Base-by-base conservation (phyloP, 2,888 invertebrate genomes). In the Craniophora ligustri region DNA sequence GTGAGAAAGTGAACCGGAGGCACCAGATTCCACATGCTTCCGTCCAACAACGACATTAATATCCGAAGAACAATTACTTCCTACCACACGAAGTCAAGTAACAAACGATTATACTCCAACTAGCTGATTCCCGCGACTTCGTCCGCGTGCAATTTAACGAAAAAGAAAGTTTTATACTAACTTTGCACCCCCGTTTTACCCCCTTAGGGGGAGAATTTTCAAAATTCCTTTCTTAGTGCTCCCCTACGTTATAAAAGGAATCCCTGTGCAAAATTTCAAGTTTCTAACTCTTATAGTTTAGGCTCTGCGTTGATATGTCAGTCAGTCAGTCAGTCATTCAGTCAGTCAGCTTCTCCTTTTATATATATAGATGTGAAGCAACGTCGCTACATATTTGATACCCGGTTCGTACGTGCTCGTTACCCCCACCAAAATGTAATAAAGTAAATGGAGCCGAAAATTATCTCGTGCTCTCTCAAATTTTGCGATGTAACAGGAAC, bases 361-460 rank as follows among this genome's bases (percentile, higher is more conserved):
- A n/a, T n/a, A n/a, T n/a, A n/a, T n/a, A n/a, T n/a, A n/a, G n/a
- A 59, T 40, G 49, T 55, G 46, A 32, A 56, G 47, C 57, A 44
- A 30, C 30, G 15, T 53, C 48, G 40, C 49, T 57, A 57, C 57
- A 72, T 75, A 66, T 70, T 64, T 68, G 49, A 68, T 70, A 65
- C 65, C 49, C 51, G 35, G 38, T 36, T 42, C 32, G 48, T 72
- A 72, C 65, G 72, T 71, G 69, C 71, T 78, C 69, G 75, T 78
- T 81, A 76, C 74, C 75, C 73, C 53, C 71, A 75, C 76, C 79
- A 70, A 75, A 80, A 84, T 73, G 80, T 85, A 83, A 87, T 85
- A 85, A 85, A 82, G 79, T 81, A 83, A 87, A 85, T 85, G 84
- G 84, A 81, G 81, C 78, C 74, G 77, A 81, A 85, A 85, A 87